These are phyloP conservation scores for Hemicrepidius hirtus DNA, from an alignment of 2,888 invertebrate genomes.

Conservation along the genomic window DNA sequence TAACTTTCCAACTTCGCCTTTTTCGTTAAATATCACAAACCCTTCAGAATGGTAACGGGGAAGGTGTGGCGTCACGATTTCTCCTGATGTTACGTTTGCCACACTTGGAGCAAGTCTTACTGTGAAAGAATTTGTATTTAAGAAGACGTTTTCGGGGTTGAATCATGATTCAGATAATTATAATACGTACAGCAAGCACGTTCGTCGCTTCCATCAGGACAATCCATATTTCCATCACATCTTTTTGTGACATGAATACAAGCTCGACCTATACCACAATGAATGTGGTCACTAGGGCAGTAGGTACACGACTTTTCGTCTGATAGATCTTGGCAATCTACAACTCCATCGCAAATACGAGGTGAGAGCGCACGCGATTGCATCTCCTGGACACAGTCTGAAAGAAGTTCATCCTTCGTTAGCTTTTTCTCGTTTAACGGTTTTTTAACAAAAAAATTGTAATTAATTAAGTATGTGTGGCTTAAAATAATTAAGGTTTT, in stretches of 20 bases:
- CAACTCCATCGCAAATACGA: slow-evolving; percentile 88
- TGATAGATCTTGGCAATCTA: slow-evolving; percentile 88
- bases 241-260: slow-evolving; percentile 83
- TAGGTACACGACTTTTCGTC: slow-evolving; percentile 89
- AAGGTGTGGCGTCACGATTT: slow-evolving; percentile 81
- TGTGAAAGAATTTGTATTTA: slow-evolving; percentile 66
- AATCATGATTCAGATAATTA: no score
- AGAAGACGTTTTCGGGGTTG: no score
- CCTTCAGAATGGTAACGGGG: slow-evolving; percentile 83
- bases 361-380: slow-evolving; percentile 84
- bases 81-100: slow-evolving; percentile 77
- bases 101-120: slow-evolving; percentile 86
- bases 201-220: slow-evolving; percentile 91
- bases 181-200: slow-evolving; percentile 85
- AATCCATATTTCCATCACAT: slow-evolving; percentile 89
- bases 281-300: slow-evolving; percentile 82
- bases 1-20: slow-evolving; percentile 85
- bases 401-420: slow-evolving; percentile 34
- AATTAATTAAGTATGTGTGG: background rate
- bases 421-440: background rate
- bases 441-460: slow-evolving; percentile 25
- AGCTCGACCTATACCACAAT: slow-evolving; percentile 86
- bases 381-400: slow-evolving; percentile 84
- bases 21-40: slow-evolving; percentile 90
- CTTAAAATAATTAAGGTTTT: background rate